Evolutionary conservation across 2,888 invertebrate species (phyloP).

Genomic region (Sminthurides aquaticus): DNA sequence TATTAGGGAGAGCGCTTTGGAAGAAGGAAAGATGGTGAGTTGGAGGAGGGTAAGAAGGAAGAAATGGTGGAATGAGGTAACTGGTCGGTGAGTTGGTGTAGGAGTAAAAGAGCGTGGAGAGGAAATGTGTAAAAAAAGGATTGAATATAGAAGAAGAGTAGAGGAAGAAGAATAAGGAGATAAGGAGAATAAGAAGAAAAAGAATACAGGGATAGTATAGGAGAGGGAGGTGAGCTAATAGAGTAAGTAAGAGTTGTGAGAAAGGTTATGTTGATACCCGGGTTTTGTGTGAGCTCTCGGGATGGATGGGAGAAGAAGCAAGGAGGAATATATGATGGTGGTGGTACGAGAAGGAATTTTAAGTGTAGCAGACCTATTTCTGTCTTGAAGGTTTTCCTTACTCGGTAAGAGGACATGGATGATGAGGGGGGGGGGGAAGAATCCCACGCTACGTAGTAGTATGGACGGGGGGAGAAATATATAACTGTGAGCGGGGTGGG

Average conservation of each 20-base stretch:
- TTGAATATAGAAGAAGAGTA: background rate
- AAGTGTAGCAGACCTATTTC: constrained; percentile 25
- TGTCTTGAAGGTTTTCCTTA: constrained; percentile 29
- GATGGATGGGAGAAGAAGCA: background rate
- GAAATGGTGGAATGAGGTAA: too few relatives aligned
- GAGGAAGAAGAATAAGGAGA: background rate
- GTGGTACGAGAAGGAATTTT: background rate
- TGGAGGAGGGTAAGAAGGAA: too few relatives aligned
- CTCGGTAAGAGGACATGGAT: constrained; percentile 13
- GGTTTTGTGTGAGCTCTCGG: too few relatives aligned
- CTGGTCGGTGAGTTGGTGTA: too few relatives aligned
- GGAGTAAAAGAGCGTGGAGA: background rate
- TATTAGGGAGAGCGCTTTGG: too few relatives aligned
- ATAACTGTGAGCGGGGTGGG: background rate
- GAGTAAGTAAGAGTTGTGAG: too few relatives aligned
- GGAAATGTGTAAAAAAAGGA: too few relatives aligned
- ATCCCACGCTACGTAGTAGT: background rate
- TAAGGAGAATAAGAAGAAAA: background rate
- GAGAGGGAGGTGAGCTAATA: too few relatives aligned
- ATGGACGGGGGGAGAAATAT: too few relatives aligned
- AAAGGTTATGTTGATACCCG: background rate
- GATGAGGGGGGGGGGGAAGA: background rate
- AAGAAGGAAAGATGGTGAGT: too few relatives aligned
- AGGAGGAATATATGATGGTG: background rate
- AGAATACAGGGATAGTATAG: too few relatives aligned